Evolutionary conservation across 2,113 vertebrate species (phyloP), one percentile per base, ranked within the genome.

Genomic region (Cyanoramphus novaezelandiae): DNA sequence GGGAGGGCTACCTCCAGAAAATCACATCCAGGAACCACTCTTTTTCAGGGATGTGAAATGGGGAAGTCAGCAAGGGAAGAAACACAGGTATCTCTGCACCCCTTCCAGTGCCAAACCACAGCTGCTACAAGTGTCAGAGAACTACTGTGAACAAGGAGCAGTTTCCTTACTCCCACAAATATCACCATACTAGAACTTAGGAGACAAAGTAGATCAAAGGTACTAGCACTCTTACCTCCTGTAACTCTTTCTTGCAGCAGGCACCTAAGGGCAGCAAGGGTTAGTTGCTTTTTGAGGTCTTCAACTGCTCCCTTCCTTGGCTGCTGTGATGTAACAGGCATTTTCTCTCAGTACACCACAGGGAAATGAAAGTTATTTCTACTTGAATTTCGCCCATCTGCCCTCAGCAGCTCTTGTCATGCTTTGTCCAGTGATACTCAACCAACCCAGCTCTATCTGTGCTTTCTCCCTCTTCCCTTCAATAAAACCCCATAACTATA

Each of bases 141-240:
- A 64, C 13, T 44, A 18, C 2, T 4, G 15, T 3, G 2, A 80
- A 41, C 24, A 7, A 0, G 0, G 0, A 83, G 35, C 13, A 1
- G 12, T 29, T 86, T 67, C 19, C 11, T 67, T 33, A 25, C 62
- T 64, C 14, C 29, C 41, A 59, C 11, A 28, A 35, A 20, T 12
- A 52, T 21, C 13, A 55, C 50, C 31, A 23, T 9, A 10, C 25
- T 21, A 18, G 37, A 37, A 55, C 17, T 76, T 18, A 2, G 20
- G 21, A 64, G 24, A 53, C 41, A 5, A 91, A 90, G 59, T 5
- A 52, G 49, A 31, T 50, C 13, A 65, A 68, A 88, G 18, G 33
- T 41, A 21, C 3, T 72, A 43, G 49, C 53, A 68, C 14, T 3
- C 2, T 12, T 49, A 35, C 27, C n/a, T 28, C 75, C 33, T 53